Base-by-base conservation (phyloP, 1,140 invertebrate species). In the Trissolcus basalis region DNA sequence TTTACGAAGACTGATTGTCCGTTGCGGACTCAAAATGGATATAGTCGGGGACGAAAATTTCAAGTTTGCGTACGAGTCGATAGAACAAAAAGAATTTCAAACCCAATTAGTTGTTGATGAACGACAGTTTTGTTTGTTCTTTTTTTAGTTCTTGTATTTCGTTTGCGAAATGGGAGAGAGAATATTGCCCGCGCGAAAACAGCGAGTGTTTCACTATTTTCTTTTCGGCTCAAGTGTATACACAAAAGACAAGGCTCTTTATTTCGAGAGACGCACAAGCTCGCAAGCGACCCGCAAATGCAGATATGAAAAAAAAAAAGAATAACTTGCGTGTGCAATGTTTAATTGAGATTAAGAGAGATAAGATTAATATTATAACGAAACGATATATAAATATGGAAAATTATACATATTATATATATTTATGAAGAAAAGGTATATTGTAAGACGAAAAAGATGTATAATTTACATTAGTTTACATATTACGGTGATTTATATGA, bases 1-100 rank as follows among this genome's bases (percentile, higher is more conserved):
- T 87, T 83, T 80, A 83, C 80, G 79, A 86, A 86, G 84, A 86
- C 84, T 86, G 83, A 87, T 83, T 78, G 77, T 85, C 82, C 82
- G 73, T 74, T 45, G 67, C 75, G 65, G 77, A 54, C 55, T 43
- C 61, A 78, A 78, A 69, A 78, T 69, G 69, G 60, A 73, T 63
- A 78, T 73, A 70, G 64, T 69, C 60, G 75, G 64, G 63, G 64
- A 68, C 55, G 49, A 68, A 27, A 27, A 27, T 65, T 64, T 56
- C 47, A 39, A 54, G 48, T 71, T 72, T 60, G 74, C 45, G 73
- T 65, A 14, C 54, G 60, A 69, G 45, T 14, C 5, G 32, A 56
- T 35, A 13, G 13, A 6, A 27, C 51, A 15, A 48, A 39, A 9
- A 1, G 3, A 39, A 39, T 8, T 39, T 39, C n/a, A 27, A 27